Percentiles rank a stretch among this genome's conserved stretches.
phyloP scores from a whole-genome alignment of 30 jellyfish, hydroid and myxozoan species.

The Cassiopea andromeda region DNA sequence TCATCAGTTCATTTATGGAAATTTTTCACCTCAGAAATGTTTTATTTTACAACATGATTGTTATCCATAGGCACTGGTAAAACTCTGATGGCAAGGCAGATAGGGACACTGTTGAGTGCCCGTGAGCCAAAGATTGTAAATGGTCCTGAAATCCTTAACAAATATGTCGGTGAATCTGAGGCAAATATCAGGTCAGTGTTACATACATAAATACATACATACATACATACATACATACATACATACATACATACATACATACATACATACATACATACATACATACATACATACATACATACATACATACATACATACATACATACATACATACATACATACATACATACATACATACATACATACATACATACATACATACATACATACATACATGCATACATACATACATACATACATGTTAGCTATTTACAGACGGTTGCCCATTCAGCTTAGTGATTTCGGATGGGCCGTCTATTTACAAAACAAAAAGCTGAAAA shows the following conservation, averaged over 20 bases:
- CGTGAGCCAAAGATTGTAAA: constrained; percentile 97
- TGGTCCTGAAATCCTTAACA: constrained; percentile 99
- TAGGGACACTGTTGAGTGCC: constrained; percentile 97
- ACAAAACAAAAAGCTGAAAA: not conserved
- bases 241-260: not conserved
- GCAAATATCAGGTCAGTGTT: constrained; percentile 78
- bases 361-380: not conserved
- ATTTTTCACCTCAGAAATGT: not conserved
- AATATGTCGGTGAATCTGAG: constrained; percentile 99
- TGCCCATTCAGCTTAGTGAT: too few relatives aligned
- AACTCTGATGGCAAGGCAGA: constrained; percentile 97
- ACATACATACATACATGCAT: not conserved
- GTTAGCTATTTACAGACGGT: not conserved
- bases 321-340: not conserved
- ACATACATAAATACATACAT: not conserved
- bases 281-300: not conserved
- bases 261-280: not conserved
- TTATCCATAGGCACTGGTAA: constrained; percentile 84
- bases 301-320: not conserved
- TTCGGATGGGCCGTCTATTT: too few relatives aligned
- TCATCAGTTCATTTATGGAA: not conserved
- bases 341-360: not conserved
- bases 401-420: not conserved
- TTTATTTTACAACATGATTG: not conserved
- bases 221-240: not conserved